phyloP scores from a whole-genome alignment of 1,140 invertebrate species.

The Elysia chlorotica region DNA sequence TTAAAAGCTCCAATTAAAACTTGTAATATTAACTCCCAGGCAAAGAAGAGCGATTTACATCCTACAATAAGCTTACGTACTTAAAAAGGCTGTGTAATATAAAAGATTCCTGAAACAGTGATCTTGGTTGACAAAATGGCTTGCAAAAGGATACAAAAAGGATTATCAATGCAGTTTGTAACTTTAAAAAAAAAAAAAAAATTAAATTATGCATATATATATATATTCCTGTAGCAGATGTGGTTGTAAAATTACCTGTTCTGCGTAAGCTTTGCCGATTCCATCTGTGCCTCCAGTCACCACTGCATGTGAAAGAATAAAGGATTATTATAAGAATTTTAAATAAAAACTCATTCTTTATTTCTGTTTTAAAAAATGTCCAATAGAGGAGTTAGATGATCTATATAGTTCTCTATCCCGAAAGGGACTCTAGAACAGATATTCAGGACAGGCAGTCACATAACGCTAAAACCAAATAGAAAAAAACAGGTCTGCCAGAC shows the following conservation, averaged over 20 bases:
- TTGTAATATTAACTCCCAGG: neutral
- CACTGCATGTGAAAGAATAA: constrained; percentile 67
- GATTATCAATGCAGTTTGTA: neutral
- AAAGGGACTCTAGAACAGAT: no score
- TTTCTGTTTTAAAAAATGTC: no score
- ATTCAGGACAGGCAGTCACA: no score
- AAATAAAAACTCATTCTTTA: neutral
- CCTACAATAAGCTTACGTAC: no score
- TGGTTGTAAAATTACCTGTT: constrained; percentile 62
- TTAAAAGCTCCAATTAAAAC: neutral
- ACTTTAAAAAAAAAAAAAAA: neutral
- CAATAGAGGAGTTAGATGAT: no score
- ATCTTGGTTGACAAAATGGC: neutral
- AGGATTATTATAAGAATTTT: neutral
- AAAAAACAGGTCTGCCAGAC: no score
- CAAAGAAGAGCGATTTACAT: no score
- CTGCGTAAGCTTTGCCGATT: constrained; percentile 87
- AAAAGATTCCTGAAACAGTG: neutral
- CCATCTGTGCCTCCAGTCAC: constrained; percentile 91
- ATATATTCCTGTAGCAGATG: neutral
- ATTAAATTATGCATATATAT: neutral
- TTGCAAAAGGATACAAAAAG: neutral
- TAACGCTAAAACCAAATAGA: no score
- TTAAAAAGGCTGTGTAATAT: no score
- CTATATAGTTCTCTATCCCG: no score